phyloP scores from a whole-genome alignment of 2,888 invertebrate species.

The Cataglyphis altisquamis region DNA sequence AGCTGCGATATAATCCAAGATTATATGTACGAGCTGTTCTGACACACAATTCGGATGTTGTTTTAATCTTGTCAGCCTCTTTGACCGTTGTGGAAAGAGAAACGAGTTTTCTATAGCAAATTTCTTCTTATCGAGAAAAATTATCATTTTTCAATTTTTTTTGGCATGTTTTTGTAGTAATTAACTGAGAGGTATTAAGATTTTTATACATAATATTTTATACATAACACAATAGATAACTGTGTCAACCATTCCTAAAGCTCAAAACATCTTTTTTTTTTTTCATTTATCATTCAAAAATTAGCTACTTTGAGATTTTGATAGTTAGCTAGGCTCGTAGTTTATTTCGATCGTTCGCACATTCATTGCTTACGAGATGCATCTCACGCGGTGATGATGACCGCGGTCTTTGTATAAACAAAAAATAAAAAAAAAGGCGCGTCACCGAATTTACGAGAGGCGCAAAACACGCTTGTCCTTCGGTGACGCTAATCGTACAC shows the following conservation, averaged over 20 bases:
- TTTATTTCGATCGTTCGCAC: background rate
- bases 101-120: background rate
- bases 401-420: background rate
- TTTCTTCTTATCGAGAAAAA: background rate
- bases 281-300: background rate
- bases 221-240: background rate
- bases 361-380: background rate
- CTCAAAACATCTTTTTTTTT: background rate
- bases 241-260: too few species aligned
- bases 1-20: background rate
- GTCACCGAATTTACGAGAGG: constrained; percentile 31
- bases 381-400: background rate
- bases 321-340: too few species aligned
- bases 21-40: background rate
- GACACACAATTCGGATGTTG: background rate
- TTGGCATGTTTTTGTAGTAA: background rate
- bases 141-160: background rate
- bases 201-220: background rate
- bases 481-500: constrained; percentile 37
- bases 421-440: constrained; percentile 14
- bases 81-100: background rate
- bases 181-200: background rate
- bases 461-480: constrained; percentile 34
- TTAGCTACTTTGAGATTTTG: background rate
- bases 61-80: background rate